Evolutionary conservation across 2,797 vertebrate species (phyloP).

Genomic region (Poeciliopsis turneri): DNA sequence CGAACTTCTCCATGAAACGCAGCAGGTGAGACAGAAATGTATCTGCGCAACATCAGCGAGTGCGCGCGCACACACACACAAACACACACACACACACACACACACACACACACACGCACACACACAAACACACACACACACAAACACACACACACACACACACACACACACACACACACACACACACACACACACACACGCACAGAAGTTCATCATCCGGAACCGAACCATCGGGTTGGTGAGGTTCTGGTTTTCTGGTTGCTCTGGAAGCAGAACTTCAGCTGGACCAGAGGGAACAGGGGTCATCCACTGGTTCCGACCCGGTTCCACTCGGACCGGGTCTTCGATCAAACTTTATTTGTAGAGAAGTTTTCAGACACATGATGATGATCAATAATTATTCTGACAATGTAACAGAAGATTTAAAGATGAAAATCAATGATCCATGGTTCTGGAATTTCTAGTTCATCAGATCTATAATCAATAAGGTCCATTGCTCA

Average conservation of each 20-base stretch:
- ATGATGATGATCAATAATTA: not conserved
- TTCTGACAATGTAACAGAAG: not conserved
- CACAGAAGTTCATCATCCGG: not conserved
- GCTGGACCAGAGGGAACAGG: not conserved
- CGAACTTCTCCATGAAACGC: slow-evolving; percentile 65
- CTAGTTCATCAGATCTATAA: not conserved
- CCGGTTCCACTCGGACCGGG: not conserved
- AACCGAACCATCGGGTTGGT: not conserved
- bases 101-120: not conserved
- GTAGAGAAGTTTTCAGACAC: not conserved
- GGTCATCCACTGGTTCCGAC: not conserved
- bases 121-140: not conserved
- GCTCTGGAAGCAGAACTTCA: not conserved
- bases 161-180: too few species aligned
- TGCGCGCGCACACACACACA: not conserved
- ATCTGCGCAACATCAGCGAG: slow-evolving; percentile 50
- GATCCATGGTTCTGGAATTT: not conserved
- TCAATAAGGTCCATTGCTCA: not conserved
- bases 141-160: too few species aligned
- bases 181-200: not conserved
- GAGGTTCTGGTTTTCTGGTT: not conserved
- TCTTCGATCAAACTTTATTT: not conserved
- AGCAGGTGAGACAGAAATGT: slow-evolving; percentile 63
- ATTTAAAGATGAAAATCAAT: not conserved
- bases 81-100: too few species aligned